Base-by-base conservation (phyloP, 2,888 invertebrate species). In the Branchipolynoe longqiensis region DNA sequence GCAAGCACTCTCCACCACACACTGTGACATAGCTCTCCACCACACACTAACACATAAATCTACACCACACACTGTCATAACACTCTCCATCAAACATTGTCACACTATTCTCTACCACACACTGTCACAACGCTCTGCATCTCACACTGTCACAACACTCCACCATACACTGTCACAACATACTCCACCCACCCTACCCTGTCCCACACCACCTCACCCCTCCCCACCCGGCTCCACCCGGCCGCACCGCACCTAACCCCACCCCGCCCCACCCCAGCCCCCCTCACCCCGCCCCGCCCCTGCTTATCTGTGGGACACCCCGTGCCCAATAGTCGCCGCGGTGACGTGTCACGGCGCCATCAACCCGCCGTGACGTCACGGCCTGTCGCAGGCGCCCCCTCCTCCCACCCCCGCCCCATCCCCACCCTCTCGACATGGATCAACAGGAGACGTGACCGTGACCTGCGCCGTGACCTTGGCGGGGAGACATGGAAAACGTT, bases 311-410 rank as follows among this genome's bases (percentile, higher is more conserved):
- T 8, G 58, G 58, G 12, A 58, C 22, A 58, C 58, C 58, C 58
- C 58, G 58, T 58, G 58, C 58, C 12, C 58, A 8, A 4, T 25
- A 58, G 58, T 14, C 14, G 58, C 25, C 58, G 4, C 22, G 18
- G 6, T 36, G 36, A 69, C 69, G 69, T 69, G 69, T 36, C 69
- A 4, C 58, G 58, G 14, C n/a, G 58, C 12, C n/a, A 25, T 58
- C 18, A n/a, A 38, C 3, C 33, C n/a, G 6, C 69, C 38, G 36
- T 69, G 69, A 36, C 69, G 69, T 69, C 69, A 69, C 69, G 38
- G n/a, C 0, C 18, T 25, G 31, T 0, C 36, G n/a, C 36, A 69
- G 38, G 36, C 36, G 22, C 18, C 69, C 69, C 38, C n/a, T n/a
- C n/a, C n/a, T n/a, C n/a, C n/a, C n/a, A n/a, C n/a, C n/a, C n/a